Evolutionary conservation across 2,113 vertebrate species (phyloP), one percentile per base, ranked within the genome.

Genomic region (Muscicapa adusta): DNA sequence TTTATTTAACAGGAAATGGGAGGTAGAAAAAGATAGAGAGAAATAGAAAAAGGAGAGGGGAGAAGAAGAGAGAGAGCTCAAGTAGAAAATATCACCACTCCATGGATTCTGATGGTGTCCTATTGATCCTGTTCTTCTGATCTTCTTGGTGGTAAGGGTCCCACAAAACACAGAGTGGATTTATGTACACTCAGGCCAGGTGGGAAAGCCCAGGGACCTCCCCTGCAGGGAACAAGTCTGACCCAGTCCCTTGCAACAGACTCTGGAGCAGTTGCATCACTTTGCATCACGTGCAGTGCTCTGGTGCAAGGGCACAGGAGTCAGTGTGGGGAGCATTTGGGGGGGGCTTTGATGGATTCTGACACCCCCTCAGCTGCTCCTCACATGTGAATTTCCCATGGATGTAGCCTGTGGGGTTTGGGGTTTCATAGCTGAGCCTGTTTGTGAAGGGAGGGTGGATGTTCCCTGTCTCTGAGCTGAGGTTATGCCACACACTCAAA

Each of bases 301-400:
- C 25, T 36, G 71, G 10, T 43, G 53, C 36, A 58, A 36, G 33
- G 45, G 9, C 36, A 26, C 17, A 15, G 36, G 17, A 51, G 9
- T 26, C 1, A 26, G 31, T 50, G 15, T 42, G 70, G 82, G 42
- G 29, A 40, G 58, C 34, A 12, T 10, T 42, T 29, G 3, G 5
- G 34, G 60, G 34, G 36, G 17, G 17, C 31, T 66, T 22, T 51
- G 71, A 25, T 58, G 71, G 53, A 23, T 34, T 42, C 3, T 34
- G 42, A 20, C 34, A 40, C 34, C 36, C 10, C 20, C 33, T 23
- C 62, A 51, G 36, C 17, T 60, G 53, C 53, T 42, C 42, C 33
- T 31, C 36, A 33, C 36, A 1, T 2, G 6, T 53, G 20, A 18
- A 33, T 26, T 8, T 58, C 13, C 60, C 2, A 0, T 29, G 50